Conservation (phyloP, 1,140 invertebrate species). For the Cyphomyrmex costatus region DNA sequence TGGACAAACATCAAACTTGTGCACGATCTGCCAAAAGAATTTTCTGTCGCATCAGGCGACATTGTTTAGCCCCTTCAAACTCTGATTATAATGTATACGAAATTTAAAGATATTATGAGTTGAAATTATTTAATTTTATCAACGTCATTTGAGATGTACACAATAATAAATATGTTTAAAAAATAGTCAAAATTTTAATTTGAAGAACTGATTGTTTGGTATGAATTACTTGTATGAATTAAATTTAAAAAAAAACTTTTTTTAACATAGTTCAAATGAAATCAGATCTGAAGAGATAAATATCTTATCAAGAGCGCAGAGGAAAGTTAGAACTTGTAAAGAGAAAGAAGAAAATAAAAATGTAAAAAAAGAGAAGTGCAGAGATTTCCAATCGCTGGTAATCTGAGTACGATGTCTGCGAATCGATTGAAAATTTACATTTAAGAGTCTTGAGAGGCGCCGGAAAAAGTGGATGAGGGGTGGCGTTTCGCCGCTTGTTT, state of each 20-base stretch:
- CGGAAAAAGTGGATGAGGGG: constrained; percentile 56
- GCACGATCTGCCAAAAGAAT: not conserved
- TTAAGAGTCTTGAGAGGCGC: constrained; percentile 78
- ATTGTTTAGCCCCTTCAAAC: not conserved
- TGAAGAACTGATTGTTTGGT: too few relatives aligned
- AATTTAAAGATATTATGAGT: too few relatives aligned
- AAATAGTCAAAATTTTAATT: too few relatives aligned
- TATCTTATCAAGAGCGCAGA: constrained; percentile 43
- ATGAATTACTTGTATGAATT: too few relatives aligned
- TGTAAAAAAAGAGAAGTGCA: not conserved
- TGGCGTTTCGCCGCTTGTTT: constrained; percentile 76
- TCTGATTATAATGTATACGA: too few relatives aligned
- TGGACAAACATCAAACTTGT: constrained; percentile 13
- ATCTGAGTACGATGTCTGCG: constrained; percentile 69
- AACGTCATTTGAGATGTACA: too few relatives aligned
- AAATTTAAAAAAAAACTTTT: too few relatives aligned
- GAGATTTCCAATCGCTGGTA: constrained; percentile 43
- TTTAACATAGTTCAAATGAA: too few relatives aligned
- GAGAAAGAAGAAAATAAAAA: not conserved
- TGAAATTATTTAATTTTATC: too few relatives aligned
- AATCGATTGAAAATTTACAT: constrained; percentile 82
- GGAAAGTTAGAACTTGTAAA: not conserved
- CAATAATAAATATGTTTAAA: too few relatives aligned
- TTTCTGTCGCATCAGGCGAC: not conserved
- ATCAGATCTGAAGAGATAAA: too few relatives aligned